Evolutionary conservation across 92 coral and sea anemone genomes (phyloP).

Genomic region (Actinostola sp.): DNA sequence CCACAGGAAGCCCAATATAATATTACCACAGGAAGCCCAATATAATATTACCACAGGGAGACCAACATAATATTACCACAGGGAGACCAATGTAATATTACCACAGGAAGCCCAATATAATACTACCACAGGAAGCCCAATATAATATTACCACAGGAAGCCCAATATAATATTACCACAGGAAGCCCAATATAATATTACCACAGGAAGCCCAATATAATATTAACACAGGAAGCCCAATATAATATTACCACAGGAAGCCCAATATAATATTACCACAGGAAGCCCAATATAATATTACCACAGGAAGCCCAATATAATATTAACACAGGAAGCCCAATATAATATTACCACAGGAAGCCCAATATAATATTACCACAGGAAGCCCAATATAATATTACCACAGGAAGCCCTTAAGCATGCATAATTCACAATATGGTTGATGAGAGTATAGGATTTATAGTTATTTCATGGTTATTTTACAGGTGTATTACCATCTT

Average conservation of each 20-base stretch:
- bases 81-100: not conserved
- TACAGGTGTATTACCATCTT: constrained; percentile 92
- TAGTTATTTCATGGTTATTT: not conserved
- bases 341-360: not conserved
- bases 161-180: no score
- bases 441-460: no score
- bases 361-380: no score
- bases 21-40: not conserved
- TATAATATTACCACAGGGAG: not conserved
- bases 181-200: not conserved
- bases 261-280: no score
- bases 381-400: not conserved
- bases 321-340: not conserved
- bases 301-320: no score
- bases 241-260: not conserved
- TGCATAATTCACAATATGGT: not conserved
- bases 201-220: no score
- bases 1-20: not conserved
- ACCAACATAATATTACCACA: no score
- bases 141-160: not conserved
- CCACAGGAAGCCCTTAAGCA: no score
- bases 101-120: no score
- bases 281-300: not conserved
- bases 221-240: not conserved
- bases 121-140: not conserved